Percentiles rank a stretch among this genome's conserved stretches.
phyloP scores from a whole-genome alignment of 1,140 invertebrate species.

The Scaptomyza pallida region DNA sequence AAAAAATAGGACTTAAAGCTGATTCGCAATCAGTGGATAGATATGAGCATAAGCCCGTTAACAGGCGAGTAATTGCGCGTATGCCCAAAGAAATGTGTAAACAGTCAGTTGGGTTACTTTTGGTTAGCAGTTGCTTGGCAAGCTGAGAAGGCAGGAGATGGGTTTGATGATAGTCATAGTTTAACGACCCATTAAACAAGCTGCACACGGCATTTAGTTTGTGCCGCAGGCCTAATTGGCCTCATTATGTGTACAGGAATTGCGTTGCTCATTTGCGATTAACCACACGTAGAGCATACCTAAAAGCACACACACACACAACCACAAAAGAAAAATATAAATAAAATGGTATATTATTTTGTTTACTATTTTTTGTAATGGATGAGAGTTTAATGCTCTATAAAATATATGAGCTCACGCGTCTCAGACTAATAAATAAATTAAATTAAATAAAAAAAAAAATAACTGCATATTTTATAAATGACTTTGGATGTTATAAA shows the following conservation, averaged over 20 bases:
- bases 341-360: neutral
- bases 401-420: too few relatives aligned
- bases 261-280: conserved; percentile 72
- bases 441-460: too few relatives aligned
- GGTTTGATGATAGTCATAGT: conserved; percentile 39
- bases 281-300: conserved; percentile 72
- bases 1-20: conserved; percentile 8
- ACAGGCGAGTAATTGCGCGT: neutral
- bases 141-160: neutral
- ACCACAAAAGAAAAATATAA: conserved; percentile 11
- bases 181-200: conserved; percentile 69
- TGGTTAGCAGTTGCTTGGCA: neutral
- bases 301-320: conserved; percentile 22
- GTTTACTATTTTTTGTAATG: neutral
- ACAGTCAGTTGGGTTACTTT: neutral
- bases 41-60: conserved; percentile 4
- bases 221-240: conserved; percentile 69
- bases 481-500: too few relatives aligned
- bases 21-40: conserved; percentile 5
- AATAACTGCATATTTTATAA: too few relatives aligned
- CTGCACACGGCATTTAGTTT: conserved; percentile 76
- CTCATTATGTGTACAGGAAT: conserved; percentile 67
- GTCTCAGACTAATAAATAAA: too few relatives aligned
- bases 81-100: conserved; percentile 6
- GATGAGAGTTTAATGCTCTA: neutral